These are phyloP conservation scores for Dipodomys stephensi DNA, from an alignment of 2,113 vertebrate genomes.

Conservation along the genomic window DNA sequence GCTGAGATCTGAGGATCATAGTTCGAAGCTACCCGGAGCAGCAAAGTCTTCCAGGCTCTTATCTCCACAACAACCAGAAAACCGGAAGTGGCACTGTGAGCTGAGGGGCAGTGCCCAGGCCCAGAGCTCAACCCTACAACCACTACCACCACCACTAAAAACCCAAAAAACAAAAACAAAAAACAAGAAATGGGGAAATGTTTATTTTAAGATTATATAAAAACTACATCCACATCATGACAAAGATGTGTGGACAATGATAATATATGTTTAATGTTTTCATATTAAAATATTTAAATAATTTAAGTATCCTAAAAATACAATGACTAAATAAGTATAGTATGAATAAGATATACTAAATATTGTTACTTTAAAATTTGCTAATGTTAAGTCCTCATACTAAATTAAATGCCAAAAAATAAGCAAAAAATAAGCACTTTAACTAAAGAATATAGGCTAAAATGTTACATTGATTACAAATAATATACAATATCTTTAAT, in stretches of 20 bases:
- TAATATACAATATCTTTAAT: conserved; percentile 5
- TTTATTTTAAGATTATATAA: conserved; percentile 16
- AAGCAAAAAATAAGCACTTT: conserved; percentile 24
- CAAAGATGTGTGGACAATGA: background rate
- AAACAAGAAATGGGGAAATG: background rate
- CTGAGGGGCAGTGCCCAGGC: too few relatives aligned
- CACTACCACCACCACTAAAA: too few relatives aligned
- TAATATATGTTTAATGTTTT: background rate
- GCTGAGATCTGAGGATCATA: too few relatives aligned
- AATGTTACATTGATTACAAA: conserved; percentile 23
- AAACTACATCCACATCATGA: background rate
- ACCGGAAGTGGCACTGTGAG: too few relatives aligned
- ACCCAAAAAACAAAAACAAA: too few relatives aligned
- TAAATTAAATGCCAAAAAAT: background rate
- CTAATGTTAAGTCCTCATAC: conserved; percentile 38
- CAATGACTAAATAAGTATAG: background rate
- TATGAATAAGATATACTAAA: conserved; percentile 14
- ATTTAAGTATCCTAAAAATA: too few relatives aligned
- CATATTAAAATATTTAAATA: background rate
- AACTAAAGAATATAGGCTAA: conserved; percentile 31
- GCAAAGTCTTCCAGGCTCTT: too few relatives aligned
- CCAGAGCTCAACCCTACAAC: too few relatives aligned
- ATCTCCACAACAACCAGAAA: too few relatives aligned
- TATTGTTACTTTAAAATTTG: conserved; percentile 34
- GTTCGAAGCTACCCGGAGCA: too few relatives aligned